phyloP scores from a whole-genome alignment of 1,140 invertebrate species.

The Drosophila bocqueti region DNA sequence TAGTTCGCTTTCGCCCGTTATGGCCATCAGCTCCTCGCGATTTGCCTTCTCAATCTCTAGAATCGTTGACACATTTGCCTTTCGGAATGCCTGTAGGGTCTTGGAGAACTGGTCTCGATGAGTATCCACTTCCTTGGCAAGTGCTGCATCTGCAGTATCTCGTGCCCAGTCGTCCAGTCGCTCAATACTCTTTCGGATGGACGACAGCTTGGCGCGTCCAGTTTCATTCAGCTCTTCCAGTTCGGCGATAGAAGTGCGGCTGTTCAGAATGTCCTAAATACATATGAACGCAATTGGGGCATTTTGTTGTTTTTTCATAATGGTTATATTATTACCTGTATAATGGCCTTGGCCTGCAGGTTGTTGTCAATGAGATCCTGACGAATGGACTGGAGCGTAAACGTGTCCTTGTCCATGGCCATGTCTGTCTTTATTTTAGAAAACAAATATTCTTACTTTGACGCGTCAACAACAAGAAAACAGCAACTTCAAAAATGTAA shows the following conservation, averaged over 20 bases:
- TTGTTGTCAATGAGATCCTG: conserved; percentile 90
- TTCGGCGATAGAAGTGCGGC: conserved; percentile 88
- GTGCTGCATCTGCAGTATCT: conserved; percentile 87
- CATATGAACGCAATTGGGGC: conserved; percentile 21
- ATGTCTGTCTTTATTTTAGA: not conserved
- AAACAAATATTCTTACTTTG: conserved; percentile 25
- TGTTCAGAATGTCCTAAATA: conserved; percentile 89
- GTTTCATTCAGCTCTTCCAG: conserved; percentile 90
- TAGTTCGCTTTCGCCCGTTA: conserved; percentile 87
- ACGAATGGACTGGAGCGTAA: conserved; percentile 74
- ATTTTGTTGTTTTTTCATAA: not conserved
- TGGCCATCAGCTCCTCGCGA: conserved; percentile 88
- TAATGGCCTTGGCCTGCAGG: conserved; percentile 91
- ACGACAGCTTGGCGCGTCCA: conserved; percentile 89
- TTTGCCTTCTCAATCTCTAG: conserved; percentile 91
- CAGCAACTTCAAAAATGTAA: not conserved
- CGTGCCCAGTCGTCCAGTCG: conserved; percentile 88
- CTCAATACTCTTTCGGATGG: conserved; percentile 89
- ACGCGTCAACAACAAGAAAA: conserved; percentile 32
- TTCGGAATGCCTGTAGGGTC: conserved; percentile 90
- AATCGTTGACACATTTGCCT: conserved; percentile 91
- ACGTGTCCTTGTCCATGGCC: conserved; percentile 74
- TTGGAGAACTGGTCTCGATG: conserved; percentile 90
- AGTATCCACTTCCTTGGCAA: conserved; percentile 88
- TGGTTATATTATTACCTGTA: conserved; percentile 88